Evolutionary conservation across 2,797 vertebrate species (phyloP), one percentile per base, ranked within the genome.

Genomic region (Falco novaeseelandiae): DNA sequence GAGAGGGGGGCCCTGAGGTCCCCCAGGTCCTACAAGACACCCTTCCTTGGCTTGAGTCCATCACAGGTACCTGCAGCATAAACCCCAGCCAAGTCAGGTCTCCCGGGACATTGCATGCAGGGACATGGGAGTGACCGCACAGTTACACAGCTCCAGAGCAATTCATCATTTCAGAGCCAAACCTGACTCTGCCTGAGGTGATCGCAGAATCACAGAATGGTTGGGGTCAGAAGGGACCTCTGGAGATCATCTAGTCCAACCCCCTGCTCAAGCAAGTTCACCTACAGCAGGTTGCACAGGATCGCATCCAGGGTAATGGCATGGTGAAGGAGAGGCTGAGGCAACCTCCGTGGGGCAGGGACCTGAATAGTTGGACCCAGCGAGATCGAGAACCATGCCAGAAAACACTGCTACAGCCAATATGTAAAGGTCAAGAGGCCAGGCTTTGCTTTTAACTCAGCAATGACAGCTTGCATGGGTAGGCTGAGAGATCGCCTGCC

Each of bases 381-480:
- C 10, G 29, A 73, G 38, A 54, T 13, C 12, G 74, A 55, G 58
- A 91, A 40, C 5, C 1, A 0, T 14, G 38, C 15, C 71, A 76
- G 54, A 83, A 90, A 88, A 88, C 12, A 32, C 22, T 74, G 25
- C 14, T 44, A 19, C 17, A 61, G n/a, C 22, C 38, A 36, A 36
- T 30, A 83, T 1, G 8, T 17, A 77, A 52, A 48, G 19, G 27
- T 48, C 36, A 77, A 63, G 27, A 1, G 1, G 16, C 5, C 19
- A 72, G 22, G 12, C 20, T 82, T 70, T 80, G 17, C 44, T 48
- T 78, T 82, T 49, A 82, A 71, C 12, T 79, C 44, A 18, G 54
- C 21, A 27, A 51, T 6, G 6, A n/a, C 0, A 3, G 9, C 36
- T 83, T 81, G 46, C 17, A 34, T 0, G 0, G 10, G 13, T 6